A percentile compares a stretch with the other conserved stretches of the same genome.
Evolutionary conservation across 2,113 vertebrate species (phyloP).

Genomic region (Brachirus orientalis): DNA sequence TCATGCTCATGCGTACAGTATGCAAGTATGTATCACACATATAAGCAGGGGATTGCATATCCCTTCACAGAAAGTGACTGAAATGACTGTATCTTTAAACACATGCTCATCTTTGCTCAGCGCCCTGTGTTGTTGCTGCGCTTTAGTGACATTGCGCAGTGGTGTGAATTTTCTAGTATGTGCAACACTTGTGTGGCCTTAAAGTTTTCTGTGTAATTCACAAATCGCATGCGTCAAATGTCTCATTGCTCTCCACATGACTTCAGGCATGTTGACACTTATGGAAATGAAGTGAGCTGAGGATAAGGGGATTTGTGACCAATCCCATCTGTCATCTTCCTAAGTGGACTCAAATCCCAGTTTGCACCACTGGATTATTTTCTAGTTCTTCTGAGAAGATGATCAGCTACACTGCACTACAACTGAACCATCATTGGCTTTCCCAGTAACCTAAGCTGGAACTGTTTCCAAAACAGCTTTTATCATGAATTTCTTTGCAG

Average conservation of each 20-base stretch:
- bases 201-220: conserved; percentile 32
- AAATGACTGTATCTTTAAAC: conserved; percentile 49
- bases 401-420: conserved; percentile 28
- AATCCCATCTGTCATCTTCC: conserved; percentile 77
- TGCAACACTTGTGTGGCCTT: not conserved
- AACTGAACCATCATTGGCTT: conserved; percentile 34
- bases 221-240: conserved; percentile 33
- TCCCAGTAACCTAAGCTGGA: not conserved
- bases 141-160: conserved; percentile 13
- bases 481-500: conserved; percentile 1
- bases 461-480: not conserved
- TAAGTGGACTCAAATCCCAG: conserved; percentile 72
- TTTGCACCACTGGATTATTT: conserved; percentile 55
- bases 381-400: conserved; percentile 46
- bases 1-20: not conserved
- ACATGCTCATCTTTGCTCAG: conserved; percentile 9
- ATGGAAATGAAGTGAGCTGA: conserved; percentile 72
- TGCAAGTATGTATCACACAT: not conserved
- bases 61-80: conserved; percentile 23
- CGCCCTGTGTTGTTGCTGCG: conserved; percentile 18
- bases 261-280: conserved; percentile 62
- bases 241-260: conserved; percentile 22
- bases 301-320: conserved; percentile 73
- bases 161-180: conserved; percentile 1
- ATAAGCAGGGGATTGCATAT: conserved; percentile 33